Evolutionary conservation across 2,797 vertebrate species (phyloP).

Genomic region (Todus mexicanus): DNA sequence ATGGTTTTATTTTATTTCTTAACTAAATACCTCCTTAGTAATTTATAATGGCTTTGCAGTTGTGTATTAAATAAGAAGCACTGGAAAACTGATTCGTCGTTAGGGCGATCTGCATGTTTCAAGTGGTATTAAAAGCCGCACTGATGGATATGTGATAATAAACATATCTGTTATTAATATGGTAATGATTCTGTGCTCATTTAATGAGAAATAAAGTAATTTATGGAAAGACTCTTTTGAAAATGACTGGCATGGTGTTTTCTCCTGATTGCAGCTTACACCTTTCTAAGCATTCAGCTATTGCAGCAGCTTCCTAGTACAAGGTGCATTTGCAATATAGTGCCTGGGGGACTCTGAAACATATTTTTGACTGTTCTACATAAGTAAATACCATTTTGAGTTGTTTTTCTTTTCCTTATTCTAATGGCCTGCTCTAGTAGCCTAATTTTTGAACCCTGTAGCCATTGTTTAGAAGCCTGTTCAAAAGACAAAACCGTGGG

Average conservation of each 20-base stretch:
- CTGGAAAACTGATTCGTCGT: constrained; percentile 96
- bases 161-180: constrained; percentile 95
- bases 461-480: too few relatives aligned
- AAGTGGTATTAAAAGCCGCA: constrained; percentile 95
- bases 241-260: constrained; percentile 74
- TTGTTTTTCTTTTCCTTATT: background rate
- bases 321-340: background rate
- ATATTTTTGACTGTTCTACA: background rate
- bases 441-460: background rate
- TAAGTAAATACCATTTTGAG: background rate
- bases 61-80: constrained; percentile 94
- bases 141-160: constrained; percentile 99
- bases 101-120: constrained; percentile 95
- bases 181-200: constrained; percentile 83
- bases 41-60: constrained; percentile 89
- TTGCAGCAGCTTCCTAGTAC: background rate
- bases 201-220: constrained; percentile 84
- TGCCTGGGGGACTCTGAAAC: background rate
- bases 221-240: constrained; percentile 78
- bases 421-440: background rate
- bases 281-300: background rate
- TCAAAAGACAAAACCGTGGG: too few relatives aligned
- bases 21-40: constrained; percentile 93
- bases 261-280: constrained; percentile 36
- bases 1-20: constrained; percentile 79